Percentiles rank a stretch among this genome's conserved stretches.
These are phyloP conservation scores for Eunapius fragilis DNA, from an alignment of 37 sponge, comb jelly and placozoan genomes.

Conservation along the genomic window DNA sequence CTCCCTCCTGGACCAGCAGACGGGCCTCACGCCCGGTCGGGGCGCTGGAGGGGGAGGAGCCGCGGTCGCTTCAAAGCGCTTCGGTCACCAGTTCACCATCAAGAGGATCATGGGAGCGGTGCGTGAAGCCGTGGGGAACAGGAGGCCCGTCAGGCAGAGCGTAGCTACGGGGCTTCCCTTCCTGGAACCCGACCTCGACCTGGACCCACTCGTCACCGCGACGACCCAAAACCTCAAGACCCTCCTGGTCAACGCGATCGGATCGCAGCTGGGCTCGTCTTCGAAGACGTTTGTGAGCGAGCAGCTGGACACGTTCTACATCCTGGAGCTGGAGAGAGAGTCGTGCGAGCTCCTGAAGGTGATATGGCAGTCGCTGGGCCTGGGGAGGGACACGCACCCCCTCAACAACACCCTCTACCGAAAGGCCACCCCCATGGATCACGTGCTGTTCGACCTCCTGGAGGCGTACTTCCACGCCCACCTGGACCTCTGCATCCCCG, in stretches of 20 bases:
- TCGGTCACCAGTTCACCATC: background rate
- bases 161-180: slow-evolving; percentile 15
- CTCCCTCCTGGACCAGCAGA: background rate
- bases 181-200: slow-evolving; percentile 34
- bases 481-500: slow-evolving; percentile 38
- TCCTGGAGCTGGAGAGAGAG: slow-evolving; percentile 31
- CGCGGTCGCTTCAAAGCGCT: background rate
- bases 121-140: background rate
- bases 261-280: slow-evolving; percentile 3
- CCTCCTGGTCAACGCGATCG: background rate
- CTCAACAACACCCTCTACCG: slow-evolving; percentile 30
- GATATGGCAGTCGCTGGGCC: slow-evolving; percentile 59
- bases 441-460: slow-evolving; percentile 48
- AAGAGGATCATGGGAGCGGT: background rate
- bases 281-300: background rate
- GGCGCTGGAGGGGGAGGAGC: too few species aligned
- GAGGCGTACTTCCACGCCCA: slow-evolving; percentile 58
- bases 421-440: slow-evolving; percentile 31
- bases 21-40: background rate
- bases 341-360: slow-evolving; percentile 41
- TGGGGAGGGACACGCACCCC: slow-evolving; percentile 47
- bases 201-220: background rate
- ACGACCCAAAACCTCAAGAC: background rate
- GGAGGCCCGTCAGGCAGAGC: background rate
- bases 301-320: slow-evolving; percentile 22